phyloP scores from a whole-genome alignment of 2,888 invertebrate genomes.

The Drosophila phalerata region DNA sequence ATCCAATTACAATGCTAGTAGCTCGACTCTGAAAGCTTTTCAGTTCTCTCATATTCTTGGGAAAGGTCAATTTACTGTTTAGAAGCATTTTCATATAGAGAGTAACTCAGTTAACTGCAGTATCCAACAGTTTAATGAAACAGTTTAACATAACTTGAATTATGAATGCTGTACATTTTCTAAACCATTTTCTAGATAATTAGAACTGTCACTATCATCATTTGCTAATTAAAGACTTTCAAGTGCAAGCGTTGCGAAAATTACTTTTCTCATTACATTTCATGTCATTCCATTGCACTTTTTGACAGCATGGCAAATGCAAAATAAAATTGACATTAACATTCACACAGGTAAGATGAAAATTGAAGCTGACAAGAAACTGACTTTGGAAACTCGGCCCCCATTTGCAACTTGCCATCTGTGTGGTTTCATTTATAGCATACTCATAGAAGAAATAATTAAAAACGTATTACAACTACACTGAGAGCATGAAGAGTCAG shows the following conservation, averaged over 20 bases:
- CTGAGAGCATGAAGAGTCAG: background rate
- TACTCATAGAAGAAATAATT: conserved; percentile 26
- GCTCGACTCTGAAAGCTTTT: conserved; percentile 1
- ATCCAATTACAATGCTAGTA: conserved; percentile 43
- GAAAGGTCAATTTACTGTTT: conserved; percentile 7
- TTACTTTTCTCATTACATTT: conserved; percentile 19
- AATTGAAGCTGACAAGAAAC: conserved; percentile 4
- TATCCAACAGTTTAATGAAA: background rate
- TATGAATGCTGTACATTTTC: background rate
- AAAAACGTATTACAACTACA: conserved; percentile 34
- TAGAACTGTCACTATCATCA: conserved; percentile 6
- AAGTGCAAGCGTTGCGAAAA: conserved; percentile 4
- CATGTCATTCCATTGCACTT: conserved; percentile 20
- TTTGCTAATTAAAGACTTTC: conserved; percentile 8
- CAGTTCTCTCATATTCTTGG: background rate
- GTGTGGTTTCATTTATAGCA: background rate
- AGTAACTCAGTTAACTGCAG: background rate
- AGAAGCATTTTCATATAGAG: background rate
- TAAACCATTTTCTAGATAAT: background rate
- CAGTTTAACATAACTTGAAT: too few species aligned
- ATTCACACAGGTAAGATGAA: conserved; percentile 4
- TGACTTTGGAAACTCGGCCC: background rate
- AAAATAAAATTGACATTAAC: conserved; percentile 2
- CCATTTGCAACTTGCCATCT: conserved; percentile 6
- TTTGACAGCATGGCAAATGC: conserved; percentile 20